Conservation (phyloP, 2,888 invertebrate genomes). For the Ornithoptera priamus region DNA sequence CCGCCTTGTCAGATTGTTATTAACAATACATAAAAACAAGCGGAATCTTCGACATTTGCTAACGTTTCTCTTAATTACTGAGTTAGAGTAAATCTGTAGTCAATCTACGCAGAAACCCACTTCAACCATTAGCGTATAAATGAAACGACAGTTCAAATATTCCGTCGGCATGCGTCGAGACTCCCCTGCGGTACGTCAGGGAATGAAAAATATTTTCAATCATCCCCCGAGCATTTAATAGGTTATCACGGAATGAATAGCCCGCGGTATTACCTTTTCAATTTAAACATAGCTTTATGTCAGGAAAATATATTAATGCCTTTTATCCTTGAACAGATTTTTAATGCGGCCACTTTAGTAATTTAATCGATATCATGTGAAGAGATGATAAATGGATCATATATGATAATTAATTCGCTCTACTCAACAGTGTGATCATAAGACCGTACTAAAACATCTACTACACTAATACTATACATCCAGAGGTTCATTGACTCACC, state of each 20-base stretch:
- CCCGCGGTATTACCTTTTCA: neutral
- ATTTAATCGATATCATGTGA: too few species aligned
- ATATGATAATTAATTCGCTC: too few species aligned
- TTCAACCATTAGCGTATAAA: neutral
- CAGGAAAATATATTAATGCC: neutral
- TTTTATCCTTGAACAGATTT: neutral
- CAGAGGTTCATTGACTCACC: too few species aligned
- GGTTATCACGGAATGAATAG: conserved; percentile 10
- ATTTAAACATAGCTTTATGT: neutral
- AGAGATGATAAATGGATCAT: too few species aligned
- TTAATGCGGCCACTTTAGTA: neutral
- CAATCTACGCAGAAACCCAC: neutral
- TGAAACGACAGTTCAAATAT: neutral
- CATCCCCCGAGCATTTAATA: conserved; percentile 2
- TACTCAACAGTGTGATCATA: too few species aligned
- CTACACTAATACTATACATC: too few species aligned
- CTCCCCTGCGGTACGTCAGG: conserved; percentile 1
- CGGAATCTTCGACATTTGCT: neutral
- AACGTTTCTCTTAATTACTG: neutral
- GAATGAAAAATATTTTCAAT: conserved; percentile 9
- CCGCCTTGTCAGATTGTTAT: too few species aligned
- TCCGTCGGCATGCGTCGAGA: neutral
- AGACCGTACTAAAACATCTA: too few species aligned
- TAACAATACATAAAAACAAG: too few species aligned
- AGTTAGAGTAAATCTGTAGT: neutral